phyloP scores from a whole-genome alignment of 2,888 invertebrate species.

The Drosophila setosimentum region DNA sequence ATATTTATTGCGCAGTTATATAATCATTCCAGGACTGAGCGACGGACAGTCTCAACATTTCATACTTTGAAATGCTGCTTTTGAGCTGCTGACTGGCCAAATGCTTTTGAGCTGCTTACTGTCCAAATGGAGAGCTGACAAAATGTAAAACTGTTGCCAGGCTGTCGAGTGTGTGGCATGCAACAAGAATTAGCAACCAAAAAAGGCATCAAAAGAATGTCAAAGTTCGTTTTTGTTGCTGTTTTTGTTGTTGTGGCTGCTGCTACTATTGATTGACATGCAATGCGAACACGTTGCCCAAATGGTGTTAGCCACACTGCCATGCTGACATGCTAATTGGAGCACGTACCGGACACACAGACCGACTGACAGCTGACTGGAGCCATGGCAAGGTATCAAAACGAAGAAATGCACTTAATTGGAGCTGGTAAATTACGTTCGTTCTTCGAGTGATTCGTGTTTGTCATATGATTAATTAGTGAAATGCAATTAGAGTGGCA shows the following conservation, averaged over 20 bases:
- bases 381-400: conserved; percentile 16
- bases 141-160: conserved; percentile 40
- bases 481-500: conserved; percentile 29
- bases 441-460: conserved; percentile 25
- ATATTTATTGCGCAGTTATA: neutral
- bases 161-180: conserved; percentile 60
- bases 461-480: conserved; percentile 72
- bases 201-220: conserved; percentile 47
- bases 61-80: conserved; percentile 19
- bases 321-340: conserved; percentile 69
- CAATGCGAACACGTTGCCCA: conserved; percentile 63
- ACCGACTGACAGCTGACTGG: neutral
- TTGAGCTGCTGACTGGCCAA: no score
- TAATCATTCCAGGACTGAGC: neutral
- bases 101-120: conserved; percentile 64
- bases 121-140: conserved; percentile 46
- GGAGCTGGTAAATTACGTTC: conserved; percentile 53
- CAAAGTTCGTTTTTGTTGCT: conserved; percentile 15
- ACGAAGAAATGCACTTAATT: conserved; percentile 75
- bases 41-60: conserved; percentile 17
- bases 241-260: conserved; percentile 7
- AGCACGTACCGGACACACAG: conserved; percentile 58
- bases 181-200: conserved; percentile 69
- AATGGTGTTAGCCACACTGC: conserved; percentile 45
- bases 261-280: conserved; percentile 72